Base-by-base conservation (phyloP, 2,113 vertebrate species). In the Odocoileus virginianus region DNA sequence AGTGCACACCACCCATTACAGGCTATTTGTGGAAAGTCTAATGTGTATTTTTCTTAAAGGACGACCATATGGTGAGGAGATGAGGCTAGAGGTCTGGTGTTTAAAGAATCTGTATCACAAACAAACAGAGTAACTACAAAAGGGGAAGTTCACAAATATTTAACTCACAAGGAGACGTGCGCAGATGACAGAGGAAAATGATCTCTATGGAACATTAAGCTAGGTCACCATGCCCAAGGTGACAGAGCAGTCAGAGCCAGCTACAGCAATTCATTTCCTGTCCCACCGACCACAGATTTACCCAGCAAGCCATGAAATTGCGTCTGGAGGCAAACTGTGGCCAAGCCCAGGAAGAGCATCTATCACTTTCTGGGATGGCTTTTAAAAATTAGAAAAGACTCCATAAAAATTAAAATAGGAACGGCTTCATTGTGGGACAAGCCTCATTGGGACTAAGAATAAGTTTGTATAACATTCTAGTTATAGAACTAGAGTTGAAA, bases 11-110 rank as follows among this genome's bases (percentile, higher is more conserved):
- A 86, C 23, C 25, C 81, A 54, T 97, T 74, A 36, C 50, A 85
- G 82, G 93, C 98, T 98, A 98, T 95, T 98, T 79, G 1, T 25
- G 1, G 96, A 94, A 97, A 97, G 58, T 74, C 43, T 83, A 83
- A 7, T 96, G 76, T 67, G 0, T 33, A 71, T 94, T 97, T 98
- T 96, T 45, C 71, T 95, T 86, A 61, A 97, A 76, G 47, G 94
- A 82, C 19, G 86, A 58, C 27, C 61, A 40, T n/a, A 21, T 0
- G 0, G 61, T 81, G 79, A 78, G 55, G 94, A 95, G 95, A 97
- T 19, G 47, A 30, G 60, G 64, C 25, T 55, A 25, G n/a, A 60
- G 43, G 1, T 60, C 91, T 87, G 16, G 50, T 64, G n/a, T 89
- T 96, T 87, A 82, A 82, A 90, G 84, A 36, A 55, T 61, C 87